Conservation (phyloP, 2,797 vertebrate species). For the Momotus momota region DNA sequence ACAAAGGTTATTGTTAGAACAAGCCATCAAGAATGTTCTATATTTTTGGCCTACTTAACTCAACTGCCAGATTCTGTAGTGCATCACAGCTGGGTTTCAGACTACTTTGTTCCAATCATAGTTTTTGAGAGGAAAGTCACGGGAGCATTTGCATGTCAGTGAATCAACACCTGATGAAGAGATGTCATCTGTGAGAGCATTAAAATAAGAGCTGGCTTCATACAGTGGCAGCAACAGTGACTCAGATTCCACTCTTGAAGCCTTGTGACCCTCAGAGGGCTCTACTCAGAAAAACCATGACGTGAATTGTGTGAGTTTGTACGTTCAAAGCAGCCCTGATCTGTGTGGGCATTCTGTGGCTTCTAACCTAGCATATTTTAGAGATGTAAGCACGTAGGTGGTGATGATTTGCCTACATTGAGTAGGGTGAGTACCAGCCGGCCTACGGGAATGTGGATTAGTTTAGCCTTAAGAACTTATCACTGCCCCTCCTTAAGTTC, state of each 20-base stretch:
- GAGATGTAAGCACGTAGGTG: background rate
- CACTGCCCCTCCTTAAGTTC: constrained; percentile 55
- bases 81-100: background rate
- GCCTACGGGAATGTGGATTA: background rate
- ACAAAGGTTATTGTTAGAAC: background rate
- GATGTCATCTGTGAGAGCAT: background rate
- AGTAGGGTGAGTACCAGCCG: background rate
- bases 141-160: background rate
- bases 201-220: background rate
- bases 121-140: background rate
- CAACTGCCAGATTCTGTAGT: background rate
- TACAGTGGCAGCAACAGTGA: background rate
- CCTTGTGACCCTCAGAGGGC: background rate
- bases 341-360: background rate
- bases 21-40: background rate
- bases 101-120: background rate
- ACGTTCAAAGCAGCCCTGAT: background rate
- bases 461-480: constrained; percentile 45
- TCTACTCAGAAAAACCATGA: background rate
- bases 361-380: background rate
- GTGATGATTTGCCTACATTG: background rate
- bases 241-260: background rate
- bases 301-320: background rate
- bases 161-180: background rate
- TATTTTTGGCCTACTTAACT: background rate